Percentiles rank a stretch among this genome's conserved stretches.
These are phyloP conservation scores for Pyrgus malvae DNA, from an alignment of 2,888 invertebrate genomes.

Conservation along the genomic window DNA sequence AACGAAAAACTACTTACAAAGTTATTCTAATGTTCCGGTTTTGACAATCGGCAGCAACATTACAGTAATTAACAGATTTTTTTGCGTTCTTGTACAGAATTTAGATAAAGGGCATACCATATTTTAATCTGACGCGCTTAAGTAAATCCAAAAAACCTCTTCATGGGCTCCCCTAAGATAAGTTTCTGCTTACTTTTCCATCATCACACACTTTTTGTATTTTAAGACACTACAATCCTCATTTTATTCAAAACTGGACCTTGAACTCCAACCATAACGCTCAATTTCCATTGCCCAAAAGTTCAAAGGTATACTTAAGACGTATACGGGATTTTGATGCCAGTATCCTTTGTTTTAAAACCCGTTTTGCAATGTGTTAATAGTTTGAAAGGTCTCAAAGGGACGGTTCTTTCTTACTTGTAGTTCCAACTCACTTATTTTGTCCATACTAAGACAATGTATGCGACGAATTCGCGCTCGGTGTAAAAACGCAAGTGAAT, in stretches of 20 bases:
- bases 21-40: no score
- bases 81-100: no score
- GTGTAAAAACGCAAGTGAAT: slow-evolving; percentile 54
- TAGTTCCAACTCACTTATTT: slow-evolving; percentile 72
- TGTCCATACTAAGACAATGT: slow-evolving; percentile 74
- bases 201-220: slow-evolving; percentile 63
- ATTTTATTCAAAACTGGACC: slow-evolving; percentile 34
- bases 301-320: slow-evolving; percentile 2
- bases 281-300: fast-evolving
- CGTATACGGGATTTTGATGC: slow-evolving; percentile 26
- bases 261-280: slow-evolving; percentile 6
- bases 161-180: no score
- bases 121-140: no score
- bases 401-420: slow-evolving; percentile 57
- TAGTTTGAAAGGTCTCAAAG: slow-evolving; percentile 38
- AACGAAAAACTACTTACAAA: no score
- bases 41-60: no score
- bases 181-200: slow-evolving; percentile 70
- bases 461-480: slow-evolving; percentile 64
- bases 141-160: no score
- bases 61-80: no score
- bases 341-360: slow-evolving; percentile 13
- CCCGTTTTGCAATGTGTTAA: slow-evolving; percentile 18
- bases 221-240: slow-evolving; percentile 33
- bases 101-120: no score